A percentile compares a stretch with the other conserved stretches of the same genome.
phyloP scores from a whole-genome alignment of 2,113 vertebrate species.

The Cyphomyrus discorhynchus region DNA sequence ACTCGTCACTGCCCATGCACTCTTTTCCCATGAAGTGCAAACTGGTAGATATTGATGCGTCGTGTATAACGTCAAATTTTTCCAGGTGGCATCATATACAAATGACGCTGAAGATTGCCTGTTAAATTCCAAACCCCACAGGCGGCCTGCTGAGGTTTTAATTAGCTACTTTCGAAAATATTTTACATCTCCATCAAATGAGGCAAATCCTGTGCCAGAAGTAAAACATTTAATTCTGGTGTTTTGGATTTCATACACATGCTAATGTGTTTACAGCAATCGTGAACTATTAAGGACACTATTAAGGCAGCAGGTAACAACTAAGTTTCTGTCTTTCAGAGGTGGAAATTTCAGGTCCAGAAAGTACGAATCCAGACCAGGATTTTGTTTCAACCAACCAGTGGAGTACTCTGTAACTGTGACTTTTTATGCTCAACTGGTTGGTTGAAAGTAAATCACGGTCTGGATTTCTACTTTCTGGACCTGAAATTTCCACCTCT shows the following conservation, averaged over 20 bases:
- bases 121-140: background rate
- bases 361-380: no score
- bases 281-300: background rate
- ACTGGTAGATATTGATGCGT: background rate
- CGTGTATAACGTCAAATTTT: background rate
- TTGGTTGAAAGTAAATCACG: no score
- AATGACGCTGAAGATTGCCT: background rate
- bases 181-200: background rate
- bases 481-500: no score
- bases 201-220: background rate
- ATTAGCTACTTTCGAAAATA: background rate
- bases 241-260: background rate
- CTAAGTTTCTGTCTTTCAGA: background rate
- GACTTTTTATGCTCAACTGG: no score
- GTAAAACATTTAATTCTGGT: background rate
- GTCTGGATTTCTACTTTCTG: no score
- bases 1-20: background rate
- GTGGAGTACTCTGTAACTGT: no score
- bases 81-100: background rate
- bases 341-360: no score
- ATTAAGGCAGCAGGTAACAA: background rate
- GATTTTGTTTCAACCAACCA: no score
- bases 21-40: background rate
- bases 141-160: background rate
- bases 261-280: background rate